phyloP scores from a whole-genome alignment of 2,113 vertebrate genomes.

The Procavia capensis region DNA sequence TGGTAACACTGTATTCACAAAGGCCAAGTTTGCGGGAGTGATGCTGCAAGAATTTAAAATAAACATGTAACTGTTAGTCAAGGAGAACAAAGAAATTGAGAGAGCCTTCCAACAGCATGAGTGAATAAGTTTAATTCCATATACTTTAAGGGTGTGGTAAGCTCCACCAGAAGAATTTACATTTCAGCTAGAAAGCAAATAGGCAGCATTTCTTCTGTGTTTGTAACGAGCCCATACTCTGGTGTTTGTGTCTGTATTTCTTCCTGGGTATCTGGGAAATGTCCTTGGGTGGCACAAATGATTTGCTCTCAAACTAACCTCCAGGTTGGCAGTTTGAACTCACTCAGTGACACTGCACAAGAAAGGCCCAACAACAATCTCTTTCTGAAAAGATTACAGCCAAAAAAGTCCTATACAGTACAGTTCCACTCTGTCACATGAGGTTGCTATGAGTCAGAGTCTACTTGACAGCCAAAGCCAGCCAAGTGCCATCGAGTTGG shows the following conservation, averaged over 20 bases:
- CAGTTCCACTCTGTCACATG: too few relatives aligned
- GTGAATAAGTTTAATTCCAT: neutral
- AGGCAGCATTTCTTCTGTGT: neutral
- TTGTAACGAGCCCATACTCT: neutral
- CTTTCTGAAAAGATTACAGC: too few relatives aligned
- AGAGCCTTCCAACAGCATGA: neutral
- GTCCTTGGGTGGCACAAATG: too few relatives aligned
- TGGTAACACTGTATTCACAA: slow-evolving; percentile 51
- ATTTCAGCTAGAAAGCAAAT: neutral
- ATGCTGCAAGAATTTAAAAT: neutral
- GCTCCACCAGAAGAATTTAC: neutral
- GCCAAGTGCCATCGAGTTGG: too few relatives aligned
- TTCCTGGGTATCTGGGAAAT: neutral
- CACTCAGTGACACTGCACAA: too few relatives aligned
- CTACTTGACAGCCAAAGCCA: too few relatives aligned
- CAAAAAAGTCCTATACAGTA: too few relatives aligned
- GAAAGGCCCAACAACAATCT: too few relatives aligned
- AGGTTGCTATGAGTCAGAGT: too few relatives aligned
- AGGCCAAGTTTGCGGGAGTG: slow-evolving; percentile 36
- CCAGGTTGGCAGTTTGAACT: too few relatives aligned
- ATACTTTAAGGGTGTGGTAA: neutral
- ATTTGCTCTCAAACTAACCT: too few relatives aligned
- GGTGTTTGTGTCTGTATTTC: neutral
- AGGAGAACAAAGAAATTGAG: neutral
- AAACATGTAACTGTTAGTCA: neutral